Conservation (phyloP, 1,140 invertebrate species). For the Theocolax elegans region DNA sequence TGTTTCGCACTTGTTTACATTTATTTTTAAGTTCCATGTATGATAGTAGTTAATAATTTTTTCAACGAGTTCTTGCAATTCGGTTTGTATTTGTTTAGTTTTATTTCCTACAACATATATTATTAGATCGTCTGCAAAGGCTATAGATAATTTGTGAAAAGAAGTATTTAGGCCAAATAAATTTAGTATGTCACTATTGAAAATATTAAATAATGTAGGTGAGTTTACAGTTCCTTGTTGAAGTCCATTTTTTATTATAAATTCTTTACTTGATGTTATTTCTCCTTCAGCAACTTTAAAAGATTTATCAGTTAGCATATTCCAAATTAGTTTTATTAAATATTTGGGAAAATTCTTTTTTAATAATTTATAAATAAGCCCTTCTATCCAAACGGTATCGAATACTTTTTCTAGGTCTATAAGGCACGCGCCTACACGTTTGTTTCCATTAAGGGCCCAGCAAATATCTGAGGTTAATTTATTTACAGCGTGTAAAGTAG, state of each 20-base stretch:
- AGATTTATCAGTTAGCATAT: not conserved
- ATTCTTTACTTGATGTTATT: not conserved
- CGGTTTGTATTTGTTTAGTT: not conserved
- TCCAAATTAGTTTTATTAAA: not conserved
- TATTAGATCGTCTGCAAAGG: slow-evolving; percentile 37
- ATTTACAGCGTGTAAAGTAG: slow-evolving; percentile 36
- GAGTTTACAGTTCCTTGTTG: slow-evolving; percentile 44
- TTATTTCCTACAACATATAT: not conserved
- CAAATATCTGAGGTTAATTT: slow-evolving; percentile 35
- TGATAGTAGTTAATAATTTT: slow-evolving; percentile 26
- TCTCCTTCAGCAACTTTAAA: not conserved
- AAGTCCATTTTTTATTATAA: slow-evolving; percentile 38
- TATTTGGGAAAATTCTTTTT: not conserved
- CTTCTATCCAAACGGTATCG: not conserved
- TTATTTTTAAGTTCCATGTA: slow-evolving; percentile 38
- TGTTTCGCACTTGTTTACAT: slow-evolving; percentile 32
- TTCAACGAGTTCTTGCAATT: not conserved
- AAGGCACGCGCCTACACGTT: not conserved
- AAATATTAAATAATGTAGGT: slow-evolving; percentile 40
- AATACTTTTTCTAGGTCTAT: slow-evolving; percentile 1
- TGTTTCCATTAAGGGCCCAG: not conserved
- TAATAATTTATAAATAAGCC: not conserved
- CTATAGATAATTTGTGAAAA: not conserved
- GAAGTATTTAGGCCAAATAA: not conserved
- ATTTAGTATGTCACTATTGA: slow-evolving; percentile 24